Percentiles rank a stretch among this genome's conserved stretches.
Evolutionary conservation across 2,888 invertebrate species (phyloP).

Genomic region (Nipponacmea schrenckii): DNA sequence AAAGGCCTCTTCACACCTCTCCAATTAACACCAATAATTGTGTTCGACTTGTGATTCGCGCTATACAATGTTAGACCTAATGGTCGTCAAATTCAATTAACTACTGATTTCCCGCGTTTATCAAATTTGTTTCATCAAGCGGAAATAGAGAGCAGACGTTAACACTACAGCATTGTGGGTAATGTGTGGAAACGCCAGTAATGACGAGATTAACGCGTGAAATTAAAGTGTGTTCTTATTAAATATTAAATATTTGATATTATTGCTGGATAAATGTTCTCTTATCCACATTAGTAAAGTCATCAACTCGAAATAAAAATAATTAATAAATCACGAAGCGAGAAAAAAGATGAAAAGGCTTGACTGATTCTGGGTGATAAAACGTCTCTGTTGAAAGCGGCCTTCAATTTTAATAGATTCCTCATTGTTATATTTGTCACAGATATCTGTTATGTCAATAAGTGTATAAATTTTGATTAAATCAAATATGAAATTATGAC

Average conservation of each 20-base stretch:
- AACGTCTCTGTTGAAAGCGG: too few species aligned
- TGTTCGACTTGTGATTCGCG: background rate
- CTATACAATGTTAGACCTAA: conserved; percentile 2
- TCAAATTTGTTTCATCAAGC: conserved; percentile 6
- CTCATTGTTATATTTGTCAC: too few species aligned
- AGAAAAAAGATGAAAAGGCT: background rate
- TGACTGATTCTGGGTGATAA: too few species aligned
- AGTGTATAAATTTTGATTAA: too few species aligned
- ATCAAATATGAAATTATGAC: too few species aligned
- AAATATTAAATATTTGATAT: conserved; percentile 8
- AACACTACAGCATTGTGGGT: conserved; percentile 4
- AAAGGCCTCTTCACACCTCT: background rate
- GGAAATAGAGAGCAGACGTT: conserved; percentile 8
- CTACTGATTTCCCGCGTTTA: conserved; percentile 5
- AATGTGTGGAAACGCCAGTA: conserved; percentile 6
- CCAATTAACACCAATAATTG: background rate
- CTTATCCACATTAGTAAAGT: background rate
- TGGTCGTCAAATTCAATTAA: conserved; percentile 4
- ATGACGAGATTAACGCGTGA: conserved; percentile 7
- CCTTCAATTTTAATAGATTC: too few species aligned
- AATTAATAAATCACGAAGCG: conserved; percentile 3
- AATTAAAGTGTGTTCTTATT: conserved; percentile 8
- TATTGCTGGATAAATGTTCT: conserved; percentile 6
- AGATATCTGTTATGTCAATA: too few species aligned
- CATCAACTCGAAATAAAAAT: conserved; percentile 7